Conservation (phyloP, 1,140 invertebrate genomes). For the Tribolium castaneum region DNA sequence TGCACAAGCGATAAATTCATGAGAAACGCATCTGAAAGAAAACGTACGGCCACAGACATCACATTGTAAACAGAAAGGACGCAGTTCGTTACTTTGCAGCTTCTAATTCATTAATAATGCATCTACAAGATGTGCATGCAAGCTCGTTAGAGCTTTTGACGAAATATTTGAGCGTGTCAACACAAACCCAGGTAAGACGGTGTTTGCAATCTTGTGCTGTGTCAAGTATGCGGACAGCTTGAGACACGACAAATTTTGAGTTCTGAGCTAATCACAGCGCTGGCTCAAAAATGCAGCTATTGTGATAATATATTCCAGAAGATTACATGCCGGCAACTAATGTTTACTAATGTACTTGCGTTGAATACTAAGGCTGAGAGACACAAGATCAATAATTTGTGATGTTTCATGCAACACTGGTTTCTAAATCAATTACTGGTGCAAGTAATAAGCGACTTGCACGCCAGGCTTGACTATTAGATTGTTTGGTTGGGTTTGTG, state of each 20-base stretch:
- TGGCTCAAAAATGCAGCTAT: neutral
- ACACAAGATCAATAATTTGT: neutral
- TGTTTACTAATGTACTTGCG: neutral
- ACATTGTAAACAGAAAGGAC: neutral
- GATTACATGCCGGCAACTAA: neutral
- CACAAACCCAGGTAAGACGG: slow-evolving; percentile 9
- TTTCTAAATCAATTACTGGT: neutral
- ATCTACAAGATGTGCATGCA: neutral
- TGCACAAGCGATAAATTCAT: neutral
- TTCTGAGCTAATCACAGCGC: neutral
- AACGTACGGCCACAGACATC: neutral
- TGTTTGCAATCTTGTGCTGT: slow-evolving; percentile 4
- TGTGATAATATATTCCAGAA: neutral
- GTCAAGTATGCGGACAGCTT: neutral
- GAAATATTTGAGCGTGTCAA: slow-evolving; percentile 9
- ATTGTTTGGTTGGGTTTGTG: neutral
- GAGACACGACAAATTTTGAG: neutral
- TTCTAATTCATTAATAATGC: neutral
- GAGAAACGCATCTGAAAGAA: neutral
- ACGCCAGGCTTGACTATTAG: neutral
- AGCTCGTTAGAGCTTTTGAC: slow-evolving; percentile 14
- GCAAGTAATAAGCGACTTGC: neutral
- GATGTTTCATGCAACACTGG: neutral
- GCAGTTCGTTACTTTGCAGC: neutral
- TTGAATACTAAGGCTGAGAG: neutral